Base-by-base conservation (phyloP, 2,888 invertebrate genomes). In the Chymomyza caudatula region DNA sequence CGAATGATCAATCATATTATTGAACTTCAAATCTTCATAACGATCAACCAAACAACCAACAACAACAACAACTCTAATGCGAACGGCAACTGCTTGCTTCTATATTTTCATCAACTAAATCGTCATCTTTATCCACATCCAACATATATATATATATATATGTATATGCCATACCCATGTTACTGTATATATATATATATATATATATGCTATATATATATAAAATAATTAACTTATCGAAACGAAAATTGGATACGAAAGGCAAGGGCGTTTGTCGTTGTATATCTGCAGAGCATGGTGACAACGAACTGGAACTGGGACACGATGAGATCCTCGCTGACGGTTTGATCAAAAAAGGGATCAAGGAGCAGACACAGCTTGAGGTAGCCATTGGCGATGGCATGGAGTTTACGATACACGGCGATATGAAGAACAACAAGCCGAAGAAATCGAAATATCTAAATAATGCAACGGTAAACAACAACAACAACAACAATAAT, bases 341-440 rank as follows among this genome's bases (percentile, higher is more conserved):
- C 90, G 95, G 96, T 62, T 94, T 96, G 78, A 93, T 96, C 86
- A 95, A 95, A 91, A 94, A 95, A 89, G 96, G 96, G 88, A 96
- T 96, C 91, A 97, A 96, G 91, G 94, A 95, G 86, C 95, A 96
- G 92, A 96, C 96, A 88, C 95, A 96, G 91, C 93, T 96, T 77
- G 97, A 97, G 92, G 96, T 97, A 74, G 96, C 96, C 71, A 96
- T 97, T 87, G 96, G 96, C 55, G 96, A 96, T 89, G 96, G 96
- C 77, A 96, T 97, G 95, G 97, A 97, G 91, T 96, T 97, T 88
- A 96, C 96, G 59, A 96, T 97, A 92, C 96, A 96, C 91, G 96
- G 96, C 94, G 96, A 97, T 92, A 91, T 94, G 78, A 94, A 93
- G 91, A 94, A 94, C 90, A 94, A 94, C 90, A 96, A 96, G 92